A percentile compares a stretch with the other conserved stretches of the same genome.
phyloP scores from a whole-genome alignment of 1,140 invertebrate genomes.

The Lepidurus apus region DNA sequence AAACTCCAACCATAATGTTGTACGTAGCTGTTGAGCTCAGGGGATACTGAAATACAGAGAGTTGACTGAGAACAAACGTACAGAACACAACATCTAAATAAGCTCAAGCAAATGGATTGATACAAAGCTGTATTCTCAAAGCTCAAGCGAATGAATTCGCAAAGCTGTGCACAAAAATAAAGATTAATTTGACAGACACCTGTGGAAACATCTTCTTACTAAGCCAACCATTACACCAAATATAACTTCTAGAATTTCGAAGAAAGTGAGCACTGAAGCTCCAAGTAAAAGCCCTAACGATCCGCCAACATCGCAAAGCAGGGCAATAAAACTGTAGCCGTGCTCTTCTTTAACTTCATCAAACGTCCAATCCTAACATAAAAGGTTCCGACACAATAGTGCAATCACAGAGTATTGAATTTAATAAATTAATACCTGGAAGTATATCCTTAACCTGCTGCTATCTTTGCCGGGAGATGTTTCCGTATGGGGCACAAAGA shows the following conservation, averaged over 20 bases:
- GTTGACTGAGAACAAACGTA: too few relatives aligned
- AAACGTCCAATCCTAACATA: background rate
- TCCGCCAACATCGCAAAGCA: background rate
- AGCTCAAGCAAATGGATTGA: too few relatives aligned
- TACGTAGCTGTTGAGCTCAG: too few relatives aligned
- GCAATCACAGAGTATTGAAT: background rate
- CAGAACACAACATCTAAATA: too few relatives aligned
- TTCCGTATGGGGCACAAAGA: constrained; percentile 1
- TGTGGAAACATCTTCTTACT: background rate
- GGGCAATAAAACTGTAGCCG: background rate
- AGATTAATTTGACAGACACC: background rate
- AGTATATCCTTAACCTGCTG: background rate
- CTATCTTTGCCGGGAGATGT: background rate
- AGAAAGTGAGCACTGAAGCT: background rate
- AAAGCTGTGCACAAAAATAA: too few relatives aligned
- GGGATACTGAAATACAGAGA: too few relatives aligned
- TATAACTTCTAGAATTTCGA: background rate
- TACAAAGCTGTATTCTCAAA: too few relatives aligned
- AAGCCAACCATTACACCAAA: background rate
- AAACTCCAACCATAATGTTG: too few relatives aligned
- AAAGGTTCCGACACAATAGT: background rate
- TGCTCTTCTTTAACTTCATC: background rate
- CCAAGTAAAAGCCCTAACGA: background rate
- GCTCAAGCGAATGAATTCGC: too few relatives aligned
- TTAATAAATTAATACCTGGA: background rate